Conservation (phyloP, 2,888 invertebrate species). For the Cistogaster globosa region DNA sequence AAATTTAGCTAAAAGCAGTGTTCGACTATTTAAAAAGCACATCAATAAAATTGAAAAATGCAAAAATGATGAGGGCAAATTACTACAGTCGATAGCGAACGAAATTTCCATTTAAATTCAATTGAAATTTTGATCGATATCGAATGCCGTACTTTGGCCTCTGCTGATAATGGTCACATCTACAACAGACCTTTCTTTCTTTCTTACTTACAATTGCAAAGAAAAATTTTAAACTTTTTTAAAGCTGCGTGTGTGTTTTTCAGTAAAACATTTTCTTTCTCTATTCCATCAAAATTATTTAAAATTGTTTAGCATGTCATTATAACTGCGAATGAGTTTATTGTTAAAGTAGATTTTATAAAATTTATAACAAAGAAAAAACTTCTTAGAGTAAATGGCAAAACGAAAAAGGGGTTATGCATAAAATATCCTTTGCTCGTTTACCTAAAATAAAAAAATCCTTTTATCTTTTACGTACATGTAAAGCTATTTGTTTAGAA, state of each 20-base stretch:
- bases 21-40: conserved; percentile 50
- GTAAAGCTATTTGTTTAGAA: conserved; percentile 54
- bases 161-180: not conserved
- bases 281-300: conserved; percentile 55
- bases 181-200: not conserved
- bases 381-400: conserved; percentile 21
- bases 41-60: not conserved
- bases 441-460: conserved; percentile 64
- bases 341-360: conserved; percentile 45
- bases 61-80: conserved; percentile 50
- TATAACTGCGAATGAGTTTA: conserved; percentile 12
- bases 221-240: conserved; percentile 22
- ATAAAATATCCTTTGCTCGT: conserved; percentile 53
- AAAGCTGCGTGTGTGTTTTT: not conserved
- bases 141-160: too few relatives aligned
- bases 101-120: conserved; percentile 45
- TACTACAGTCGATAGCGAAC: too few relatives aligned
- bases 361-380: conserved; percentile 36
- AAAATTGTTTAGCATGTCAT: conserved; percentile 64
- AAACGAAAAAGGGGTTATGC: conserved; percentile 35
- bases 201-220: conserved; percentile 7
- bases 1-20: conserved; percentile 24
- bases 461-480: conserved; percentile 73
- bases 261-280: conserved; percentile 8
- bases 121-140: conserved; percentile 25